Evolutionary conservation across 2,888 invertebrate genomes (phyloP).

Genomic region (Eremobia ochroleuca): DNA sequence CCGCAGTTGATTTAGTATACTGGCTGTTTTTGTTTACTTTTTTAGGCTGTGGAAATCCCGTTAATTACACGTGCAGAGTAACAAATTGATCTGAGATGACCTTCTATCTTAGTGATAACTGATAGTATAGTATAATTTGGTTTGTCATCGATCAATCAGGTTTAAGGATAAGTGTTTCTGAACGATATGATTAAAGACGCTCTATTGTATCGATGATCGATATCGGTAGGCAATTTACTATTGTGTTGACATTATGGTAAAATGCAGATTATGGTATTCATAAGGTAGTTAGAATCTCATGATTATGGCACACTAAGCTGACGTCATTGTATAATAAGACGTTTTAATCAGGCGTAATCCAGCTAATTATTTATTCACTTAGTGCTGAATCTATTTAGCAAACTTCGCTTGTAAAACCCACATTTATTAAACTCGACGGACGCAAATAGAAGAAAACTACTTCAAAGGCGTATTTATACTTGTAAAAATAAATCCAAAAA

Average conservation of each 20-base stretch:
- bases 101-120: not conserved
- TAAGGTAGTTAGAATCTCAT: conserved; percentile 12
- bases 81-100: conserved; percentile 14
- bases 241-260: conserved; percentile 26
- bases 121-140: conserved; percentile 20
- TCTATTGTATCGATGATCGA: conserved; percentile 11
- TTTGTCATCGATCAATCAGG: conserved; percentile 38
- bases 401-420: conserved; percentile 13
- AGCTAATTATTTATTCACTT: conserved; percentile 43
- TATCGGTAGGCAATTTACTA: not conserved
- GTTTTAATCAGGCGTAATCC: conserved; percentile 30
- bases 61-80: conserved; percentile 40
- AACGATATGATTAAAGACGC: not conserved
- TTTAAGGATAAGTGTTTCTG: conserved; percentile 9
- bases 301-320: conserved; percentile 31
- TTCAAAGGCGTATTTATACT: not conserved
- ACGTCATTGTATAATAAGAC: conserved; percentile 21
- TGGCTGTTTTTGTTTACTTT: conserved; percentile 61
- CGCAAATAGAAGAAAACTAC: conserved; percentile 21
- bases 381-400: conserved; percentile 38
- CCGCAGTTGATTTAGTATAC: conserved; percentile 74
- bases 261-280: conserved; percentile 20
- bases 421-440: conserved; percentile 27
- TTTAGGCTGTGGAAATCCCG: conserved; percentile 26
- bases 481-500: conserved; percentile 6